Conservation (phyloP, 2,113 vertebrate species). For the Polypterus senegalus region DNA sequence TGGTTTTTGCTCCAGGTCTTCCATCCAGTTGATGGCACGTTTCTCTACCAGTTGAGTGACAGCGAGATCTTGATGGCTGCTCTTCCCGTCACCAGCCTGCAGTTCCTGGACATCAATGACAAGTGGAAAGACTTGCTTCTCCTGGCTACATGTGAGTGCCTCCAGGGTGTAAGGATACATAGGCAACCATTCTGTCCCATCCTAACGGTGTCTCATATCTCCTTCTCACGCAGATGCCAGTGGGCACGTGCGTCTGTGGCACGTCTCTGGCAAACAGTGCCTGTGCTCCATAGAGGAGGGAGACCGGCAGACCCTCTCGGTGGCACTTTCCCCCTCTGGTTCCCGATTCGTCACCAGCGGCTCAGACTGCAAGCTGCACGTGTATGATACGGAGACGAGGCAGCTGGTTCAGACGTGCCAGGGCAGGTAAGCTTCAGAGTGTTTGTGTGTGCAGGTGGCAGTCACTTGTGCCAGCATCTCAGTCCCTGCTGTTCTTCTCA, state of each 20-base stretch:
- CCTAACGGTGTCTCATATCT: conserved; percentile 3
- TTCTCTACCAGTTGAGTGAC: conserved; percentile 23
- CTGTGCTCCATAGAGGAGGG: conserved; percentile 23
- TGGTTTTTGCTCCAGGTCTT: conserved; percentile 14
- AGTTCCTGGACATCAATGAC: conserved; percentile 14
- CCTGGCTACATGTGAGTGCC: conserved; percentile 28
- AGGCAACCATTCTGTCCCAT: not conserved
- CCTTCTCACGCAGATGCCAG: conserved; percentile 30
- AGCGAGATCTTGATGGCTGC: conserved; percentile 10
- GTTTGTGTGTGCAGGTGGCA: not conserved
- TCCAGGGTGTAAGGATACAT: too few species aligned
- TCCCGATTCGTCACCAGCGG: conserved; percentile 27
- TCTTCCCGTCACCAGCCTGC: conserved; percentile 25
- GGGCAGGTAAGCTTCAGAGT: conserved; percentile 24
- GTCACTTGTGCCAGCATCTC: not conserved
- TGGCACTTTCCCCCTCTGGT: conserved; percentile 25
- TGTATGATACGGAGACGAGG: conserved; percentile 36
- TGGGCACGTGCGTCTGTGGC: conserved; percentile 35
- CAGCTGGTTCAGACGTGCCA: conserved; percentile 19
- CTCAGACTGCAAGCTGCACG: conserved; percentile 25
- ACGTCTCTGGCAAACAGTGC: conserved; percentile 27
- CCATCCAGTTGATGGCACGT: conserved; percentile 8
- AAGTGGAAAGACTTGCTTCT: conserved; percentile 14
- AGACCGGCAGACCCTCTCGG: conserved; percentile 29
- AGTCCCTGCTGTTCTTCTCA: not conserved